Evolutionary conservation across 2,888 invertebrate genomes (phyloP), one percentile per base, ranked within the genome.

Genomic region (Rotaria magnacalcarata): DNA sequence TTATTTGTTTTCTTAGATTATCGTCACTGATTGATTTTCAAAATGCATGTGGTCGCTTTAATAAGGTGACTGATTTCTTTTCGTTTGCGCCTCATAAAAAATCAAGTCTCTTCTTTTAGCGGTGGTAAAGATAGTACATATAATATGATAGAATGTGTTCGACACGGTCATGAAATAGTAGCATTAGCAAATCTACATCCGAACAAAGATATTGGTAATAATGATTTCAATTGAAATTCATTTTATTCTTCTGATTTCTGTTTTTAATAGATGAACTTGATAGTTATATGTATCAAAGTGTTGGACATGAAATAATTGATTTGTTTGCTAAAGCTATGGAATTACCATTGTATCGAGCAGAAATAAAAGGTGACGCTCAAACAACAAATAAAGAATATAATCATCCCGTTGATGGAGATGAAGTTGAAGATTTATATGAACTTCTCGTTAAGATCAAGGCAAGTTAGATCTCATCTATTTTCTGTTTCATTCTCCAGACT

Each of bases 51-150:
- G 2, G 80, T 80, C 7, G 80, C 80, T 47, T 47, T 80, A 14
- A 80, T 80, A 7, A 80, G 80, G 80, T 80, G 24, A 34, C n/a
- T 19, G 6, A 11, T 43, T 10, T 41, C 1, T 43, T 75, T 75
- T 47, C 24, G 8, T 14, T 52, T 52, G 11, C 8, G 7, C 3
- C 16, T 52, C 5, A 47, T 24, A 4, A 16, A 34, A 4, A 10
- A 60, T 60, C 14, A 14, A 27, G n/a, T 19, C 27, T 27, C 2
- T 67, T 75, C 24, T 80, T 47, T 11, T 47, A 98, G 97, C 92
- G 99, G 99, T 89, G 99, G 99, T 89, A 99, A 99, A 92, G 99
- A 99, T 93, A 98, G 97, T 93, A 96, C 96, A 92, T 99, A 95
- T 93, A 98, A 97, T 91, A 95, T 99, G 95, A 94, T 98, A 94